A percentile compares a stretch with the other conserved stretches of the same genome.
phyloP scores from a whole-genome alignment of 1,140 invertebrate genomes.

The Antheraea pernyi region DNA sequence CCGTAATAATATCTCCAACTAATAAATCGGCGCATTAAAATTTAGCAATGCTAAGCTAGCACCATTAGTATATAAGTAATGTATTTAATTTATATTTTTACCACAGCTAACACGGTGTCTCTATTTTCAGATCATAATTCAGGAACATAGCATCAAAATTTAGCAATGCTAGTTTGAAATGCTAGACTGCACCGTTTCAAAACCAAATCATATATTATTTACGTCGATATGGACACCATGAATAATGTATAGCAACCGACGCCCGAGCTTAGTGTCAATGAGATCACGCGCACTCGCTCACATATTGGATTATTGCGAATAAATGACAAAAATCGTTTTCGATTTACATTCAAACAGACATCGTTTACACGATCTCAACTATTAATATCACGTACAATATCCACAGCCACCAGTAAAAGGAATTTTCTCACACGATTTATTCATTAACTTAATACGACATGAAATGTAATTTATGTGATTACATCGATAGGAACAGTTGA shows the following conservation, averaged over 20 bases:
- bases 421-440: background rate
- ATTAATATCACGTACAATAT: background rate
- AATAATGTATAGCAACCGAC: constrained; percentile 55
- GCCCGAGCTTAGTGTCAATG: constrained; percentile 57
- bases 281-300: constrained; percentile 54
- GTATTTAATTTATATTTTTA: background rate
- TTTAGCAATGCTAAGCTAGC: background rate
- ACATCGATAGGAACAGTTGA: background rate
- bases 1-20: too few species aligned
- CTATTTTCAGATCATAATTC: background rate
- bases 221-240: constrained; percentile 42
- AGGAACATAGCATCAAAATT: constrained; percentile 14
- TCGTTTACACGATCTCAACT: constrained; percentile 4
- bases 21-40: background rate
- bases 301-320: constrained; percentile 63
- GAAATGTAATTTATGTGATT: background rate
- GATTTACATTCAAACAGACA: constrained; percentile 26
- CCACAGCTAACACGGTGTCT: background rate
- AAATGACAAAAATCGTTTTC: constrained; percentile 56
- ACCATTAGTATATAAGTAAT: constrained; percentile 12
- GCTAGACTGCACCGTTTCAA: constrained; percentile 34
- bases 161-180: constrained; percentile 24
- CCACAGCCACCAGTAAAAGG: background rate
- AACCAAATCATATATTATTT: constrained; percentile 52
- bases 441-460: background rate